phyloP scores from a whole-genome alignment of 2,797 vertebrate genomes.

The Pantherophis vulpinus region DNA sequence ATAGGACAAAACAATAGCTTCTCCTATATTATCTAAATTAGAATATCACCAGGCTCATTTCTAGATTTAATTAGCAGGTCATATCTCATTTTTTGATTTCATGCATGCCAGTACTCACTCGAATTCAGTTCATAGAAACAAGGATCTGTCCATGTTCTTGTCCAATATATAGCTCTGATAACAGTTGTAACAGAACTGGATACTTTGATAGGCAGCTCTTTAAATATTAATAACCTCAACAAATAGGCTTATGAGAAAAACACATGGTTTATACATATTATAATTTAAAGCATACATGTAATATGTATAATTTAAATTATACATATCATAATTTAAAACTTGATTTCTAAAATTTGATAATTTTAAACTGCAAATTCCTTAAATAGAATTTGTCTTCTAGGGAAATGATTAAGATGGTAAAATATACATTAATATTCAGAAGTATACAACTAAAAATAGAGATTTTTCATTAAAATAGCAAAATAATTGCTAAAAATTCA shows the following conservation, averaged over 20 bases:
- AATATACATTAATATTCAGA: background rate
- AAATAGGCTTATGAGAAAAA: background rate
- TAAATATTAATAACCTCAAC: background rate
- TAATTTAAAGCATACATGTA: background rate
- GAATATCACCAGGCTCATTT: background rate
- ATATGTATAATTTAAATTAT: background rate
- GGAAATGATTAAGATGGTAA: slow-evolving; percentile 5
- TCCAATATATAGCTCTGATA: background rate
- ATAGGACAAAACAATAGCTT: background rate
- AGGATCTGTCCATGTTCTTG: background rate
- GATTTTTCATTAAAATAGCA: background rate
- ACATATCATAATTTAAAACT: background rate
- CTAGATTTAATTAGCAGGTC: background rate
- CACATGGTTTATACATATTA: background rate
- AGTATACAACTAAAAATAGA: rapidly evolving
- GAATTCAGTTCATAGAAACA: background rate
- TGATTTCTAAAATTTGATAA: background rate
- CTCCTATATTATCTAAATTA: background rate
- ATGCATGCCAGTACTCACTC: background rate
- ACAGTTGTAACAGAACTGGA: background rate
- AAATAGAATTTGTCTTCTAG: slow-evolving; percentile 1
- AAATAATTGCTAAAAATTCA: background rate
- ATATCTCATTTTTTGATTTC: background rate
- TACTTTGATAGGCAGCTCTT: background rate
- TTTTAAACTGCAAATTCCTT: background rate